phyloP scores from a whole-genome alignment of 2,888 invertebrate genomes.

The Cantharis lateralis region DNA sequence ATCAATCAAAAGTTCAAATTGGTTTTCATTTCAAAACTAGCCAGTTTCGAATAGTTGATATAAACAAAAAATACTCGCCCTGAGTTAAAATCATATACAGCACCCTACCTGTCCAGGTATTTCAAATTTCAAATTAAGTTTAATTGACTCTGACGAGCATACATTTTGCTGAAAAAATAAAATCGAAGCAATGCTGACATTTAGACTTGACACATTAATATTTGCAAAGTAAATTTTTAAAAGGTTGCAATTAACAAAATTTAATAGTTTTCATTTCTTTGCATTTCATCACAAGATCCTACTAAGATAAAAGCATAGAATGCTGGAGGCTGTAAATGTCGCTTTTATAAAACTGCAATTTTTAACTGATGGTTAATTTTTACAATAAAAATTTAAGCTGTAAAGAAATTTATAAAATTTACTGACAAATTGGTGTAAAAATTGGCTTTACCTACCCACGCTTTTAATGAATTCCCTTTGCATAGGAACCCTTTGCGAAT shows the following conservation, averaged over 20 bases:
- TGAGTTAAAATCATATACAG: too few species aligned
- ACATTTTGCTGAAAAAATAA: too few species aligned
- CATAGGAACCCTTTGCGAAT: not conserved
- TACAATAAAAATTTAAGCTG: not conserved
- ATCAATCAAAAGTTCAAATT: too few species aligned
- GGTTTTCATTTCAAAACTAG: too few species aligned
- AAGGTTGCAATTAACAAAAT: not conserved
- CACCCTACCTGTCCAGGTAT: too few species aligned
- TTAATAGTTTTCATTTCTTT: not conserved
- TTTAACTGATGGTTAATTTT: not conserved
- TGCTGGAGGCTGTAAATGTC: not conserved
- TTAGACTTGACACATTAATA: not conserved
- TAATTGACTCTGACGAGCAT: too few species aligned
- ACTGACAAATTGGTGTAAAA: not conserved
- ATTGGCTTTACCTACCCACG: too few species aligned
- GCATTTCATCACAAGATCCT: not conserved
- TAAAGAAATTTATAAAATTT: not conserved
- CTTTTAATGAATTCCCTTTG: not conserved
- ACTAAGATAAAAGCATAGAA: not conserved
- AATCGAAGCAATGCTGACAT: not conserved
- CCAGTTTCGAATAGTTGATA: too few species aligned
- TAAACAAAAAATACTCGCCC: too few species aligned
- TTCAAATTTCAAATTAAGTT: too few species aligned
- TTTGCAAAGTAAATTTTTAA: not conserved
- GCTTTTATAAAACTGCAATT: not conserved